Evolutionary conservation across 1,140 invertebrate species (phyloP), one percentile per base, ranked within the genome.

Genomic region (Temnothorax nylanderi): DNA sequence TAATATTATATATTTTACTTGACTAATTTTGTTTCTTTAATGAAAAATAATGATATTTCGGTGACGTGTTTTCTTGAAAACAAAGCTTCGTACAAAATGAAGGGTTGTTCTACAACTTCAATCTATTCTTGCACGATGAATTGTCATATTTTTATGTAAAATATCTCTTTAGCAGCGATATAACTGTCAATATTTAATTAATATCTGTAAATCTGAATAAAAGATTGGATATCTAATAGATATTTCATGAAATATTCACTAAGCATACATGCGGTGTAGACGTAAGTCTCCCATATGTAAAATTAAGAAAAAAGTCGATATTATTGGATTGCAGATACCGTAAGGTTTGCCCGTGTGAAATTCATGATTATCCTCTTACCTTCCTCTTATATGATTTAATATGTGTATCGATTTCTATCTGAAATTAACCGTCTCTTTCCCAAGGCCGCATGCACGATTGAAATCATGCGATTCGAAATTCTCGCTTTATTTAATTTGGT

Each of bases 301-400:
- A 72, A 82, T 82, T 82, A 21, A 74, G 41, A 51, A 80, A 26
- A 32, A 78, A 37, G 21, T 78, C 76, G 44, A 71, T 71, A 41
- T 44, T 58, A 47, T 72, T 72, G 51, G 34, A 82, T 74, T 16
- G 7, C 44, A 11, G 47, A 67, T 44, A 54, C 13, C 18, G 32
- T 26, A 8, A n/a, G 5, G 18, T 56, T 71, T 41, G 18, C 5
- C 10, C 8, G 51, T 71, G 37, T n/a, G 67, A 82, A 72, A 72
- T 72, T 72, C 41, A 72, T n/a, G 37, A 82, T 82, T 32, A 72
- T 71, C 37, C 10, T 11, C n/a, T 67, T 67, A 67, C 8, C 13
- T 32, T n/a, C 1, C 34, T 37, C 32, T 69, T 44, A 26, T 72
- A 72, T 82, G 51, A 82, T 71, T 74, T 74, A 71, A 26, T 34